Evolutionary conservation across 2,888 invertebrate species (phyloP), one percentile per base, ranked within the genome.

Genomic region (Cheilosia scutellata): DNA sequence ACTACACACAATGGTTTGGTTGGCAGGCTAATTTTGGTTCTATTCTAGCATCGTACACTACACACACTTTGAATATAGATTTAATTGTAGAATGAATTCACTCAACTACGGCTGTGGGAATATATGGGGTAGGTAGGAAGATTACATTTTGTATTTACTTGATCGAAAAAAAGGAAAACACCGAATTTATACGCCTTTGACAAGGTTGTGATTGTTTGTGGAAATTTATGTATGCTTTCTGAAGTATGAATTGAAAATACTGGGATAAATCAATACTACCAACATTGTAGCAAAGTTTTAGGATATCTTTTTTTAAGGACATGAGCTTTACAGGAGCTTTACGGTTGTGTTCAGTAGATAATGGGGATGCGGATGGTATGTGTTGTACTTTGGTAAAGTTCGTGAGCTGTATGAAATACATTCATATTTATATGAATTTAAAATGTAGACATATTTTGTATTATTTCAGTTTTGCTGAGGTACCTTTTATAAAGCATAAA

Each of bases 191-290:
- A 25, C 60, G 42, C 47, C 33, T 80, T 65, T 40, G 40, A 55
- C 55, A 57, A 60, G 31, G 70, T 62, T 62, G 62, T 62, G 51
- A 65, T 80, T 84, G 84, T 84, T 84, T 84, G 55, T 57, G 82
- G 80, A 80, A 71, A 75, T 75, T 84, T 75, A 16, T 79, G 65
- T 79, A 62, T 75, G 9, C 49, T 47, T 65, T 53, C 58, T 70
- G 53, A 71, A 71, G 65, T 58, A 75, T 66, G 42, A 47, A 62
- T 27, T 7, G 58, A 65, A 80, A 84, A 76, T 80, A 79, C 70
- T 65, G 75, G 80, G 75, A 80, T 13, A 65, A 84, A 75, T 84
- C 80, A 80, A 80, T 80, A 71, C 20, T 76, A 9, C 70, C 75
- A 84, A 62, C 75, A 49, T 33, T 16, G 29, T 20, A 20, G 31